phyloP scores from a whole-genome alignment of 2,888 invertebrate species.

The Hirudinaria manillensis region DNA sequence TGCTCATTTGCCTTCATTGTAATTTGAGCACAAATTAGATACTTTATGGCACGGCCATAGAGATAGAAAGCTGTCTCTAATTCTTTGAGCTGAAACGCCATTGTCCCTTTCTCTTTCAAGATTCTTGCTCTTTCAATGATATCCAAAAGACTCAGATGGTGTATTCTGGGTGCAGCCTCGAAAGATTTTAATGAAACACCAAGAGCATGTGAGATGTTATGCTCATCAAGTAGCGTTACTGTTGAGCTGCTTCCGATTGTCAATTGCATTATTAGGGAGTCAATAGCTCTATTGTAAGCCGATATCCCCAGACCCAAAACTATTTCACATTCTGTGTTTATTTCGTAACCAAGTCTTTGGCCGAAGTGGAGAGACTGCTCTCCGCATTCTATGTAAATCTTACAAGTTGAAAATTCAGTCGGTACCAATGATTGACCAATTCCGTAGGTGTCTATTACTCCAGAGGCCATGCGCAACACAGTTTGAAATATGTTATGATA shows the following conservation, averaged over 20 bases:
- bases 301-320: constrained; percentile 3
- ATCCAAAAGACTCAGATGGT: not conserved
- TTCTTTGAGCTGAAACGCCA: constrained; percentile 4
- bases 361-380: not conserved
- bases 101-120: constrained; percentile 17
- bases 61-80: constrained; percentile 18
- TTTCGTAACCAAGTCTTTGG: constrained; percentile 4
- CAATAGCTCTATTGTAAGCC: not conserved
- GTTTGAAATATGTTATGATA: not conserved
- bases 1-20: not conserved
- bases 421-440: not conserved
- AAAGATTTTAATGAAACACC: not conserved
- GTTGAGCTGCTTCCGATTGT: not conserved
- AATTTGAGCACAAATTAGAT: not conserved
- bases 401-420: constrained; percentile 19
- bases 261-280: not conserved
- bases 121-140: not conserved
- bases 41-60: constrained; percentile 16
- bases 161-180: not conserved
- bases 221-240: not conserved
- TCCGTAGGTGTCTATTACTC: not conserved
- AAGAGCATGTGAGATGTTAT: not conserved
- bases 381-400: not conserved
- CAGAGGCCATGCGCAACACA: not conserved
- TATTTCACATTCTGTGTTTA: constrained; percentile 14